phyloP scores from a whole-genome alignment of 2,888 invertebrate species.

The Cerastis rubricosa region DNA sequence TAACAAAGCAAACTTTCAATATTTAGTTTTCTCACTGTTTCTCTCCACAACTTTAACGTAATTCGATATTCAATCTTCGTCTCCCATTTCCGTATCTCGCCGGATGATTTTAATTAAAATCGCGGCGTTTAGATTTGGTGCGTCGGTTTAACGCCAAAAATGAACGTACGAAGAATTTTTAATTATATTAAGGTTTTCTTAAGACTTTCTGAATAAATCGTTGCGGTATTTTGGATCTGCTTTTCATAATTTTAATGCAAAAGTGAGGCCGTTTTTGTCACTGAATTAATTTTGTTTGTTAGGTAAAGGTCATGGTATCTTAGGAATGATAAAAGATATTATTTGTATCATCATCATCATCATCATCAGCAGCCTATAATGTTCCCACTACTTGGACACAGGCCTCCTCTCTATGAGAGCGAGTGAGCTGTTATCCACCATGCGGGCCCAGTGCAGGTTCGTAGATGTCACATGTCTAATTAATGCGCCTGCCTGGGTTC shows the following conservation, averaged over 20 bases:
- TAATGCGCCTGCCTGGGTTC: no score
- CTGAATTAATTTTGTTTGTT: background rate
- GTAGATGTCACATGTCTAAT: no score
- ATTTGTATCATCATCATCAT: background rate
- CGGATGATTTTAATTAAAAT: constrained; percentile 66
- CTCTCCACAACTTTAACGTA: constrained; percentile 45
- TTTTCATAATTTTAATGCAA: background rate
- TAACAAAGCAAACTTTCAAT: constrained; percentile 31
- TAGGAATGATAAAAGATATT: background rate
- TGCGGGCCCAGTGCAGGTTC: no score
- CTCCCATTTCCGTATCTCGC: constrained; percentile 52
- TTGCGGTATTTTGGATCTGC: constrained; percentile 21
- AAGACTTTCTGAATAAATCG: constrained; percentile 19
- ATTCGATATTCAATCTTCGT: constrained; percentile 51
- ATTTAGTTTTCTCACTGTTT: constrained; percentile 25
- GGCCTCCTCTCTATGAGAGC: no score
- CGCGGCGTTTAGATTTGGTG: constrained; percentile 40
- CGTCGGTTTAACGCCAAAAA: constrained; percentile 53
- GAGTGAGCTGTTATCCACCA: no score
- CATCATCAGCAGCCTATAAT: no score
- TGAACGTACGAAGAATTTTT: constrained; percentile 57
- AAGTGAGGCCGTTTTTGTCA: background rate
- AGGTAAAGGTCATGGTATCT: background rate
- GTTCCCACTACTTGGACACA: no score
- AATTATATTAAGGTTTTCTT: constrained; percentile 51